Base-by-base conservation (phyloP, 2,888 invertebrate genomes). In the Oscheius sp. region DNA sequence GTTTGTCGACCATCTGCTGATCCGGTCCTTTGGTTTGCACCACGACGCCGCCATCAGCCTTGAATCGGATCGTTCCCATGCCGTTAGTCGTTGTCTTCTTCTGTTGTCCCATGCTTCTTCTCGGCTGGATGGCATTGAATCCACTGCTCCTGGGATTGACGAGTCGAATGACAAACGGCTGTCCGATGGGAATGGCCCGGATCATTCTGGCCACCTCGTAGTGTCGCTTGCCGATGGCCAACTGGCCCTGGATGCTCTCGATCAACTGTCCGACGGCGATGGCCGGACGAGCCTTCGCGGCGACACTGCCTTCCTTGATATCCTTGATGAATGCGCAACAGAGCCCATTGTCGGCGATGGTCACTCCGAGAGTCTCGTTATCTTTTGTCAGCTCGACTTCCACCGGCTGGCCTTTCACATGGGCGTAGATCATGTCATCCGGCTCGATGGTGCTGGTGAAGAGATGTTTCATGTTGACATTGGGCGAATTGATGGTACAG, bases 361-460 rank as follows among this genome's bases (percentile, higher is more conserved):
- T 98, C 76, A 99, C 91, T n/a, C 99, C 99, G 72, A 99, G 91
- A 0, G 96, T 94, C 74, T 41, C 89, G 23, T 96, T 95, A 7
- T 93, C 93, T 91, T 99, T 99, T 1, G 93, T 92, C 73, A 99
- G 92, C 91, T 96, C 96, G 70, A 98, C 93, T 91, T 98, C 97
- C 89, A 98, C 97, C 7, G 95, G 93, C 80, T 94, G 93, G 12
- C 97, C 93, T 92, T 88, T 9, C 43, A 84, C 70, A 63, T 99
- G 99, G 80, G 95, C 97, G 90, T 96, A 99, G 91, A 99, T 97
- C 88, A 98, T 97, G 89, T 99, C 98, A 90, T 97, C 96, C 89
- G 98, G 91, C 75, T 96, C 96, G 85, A 99, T 95, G 91, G 98
- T 97, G 21, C 96, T 95, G 9, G 96, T 96, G 74, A 99, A 92